Percentiles rank a stretch among this genome's conserved stretches.
These are phyloP conservation scores for Drosophila lini DNA, from an alignment of 1,140 invertebrate species.

Conservation along the genomic window DNA sequence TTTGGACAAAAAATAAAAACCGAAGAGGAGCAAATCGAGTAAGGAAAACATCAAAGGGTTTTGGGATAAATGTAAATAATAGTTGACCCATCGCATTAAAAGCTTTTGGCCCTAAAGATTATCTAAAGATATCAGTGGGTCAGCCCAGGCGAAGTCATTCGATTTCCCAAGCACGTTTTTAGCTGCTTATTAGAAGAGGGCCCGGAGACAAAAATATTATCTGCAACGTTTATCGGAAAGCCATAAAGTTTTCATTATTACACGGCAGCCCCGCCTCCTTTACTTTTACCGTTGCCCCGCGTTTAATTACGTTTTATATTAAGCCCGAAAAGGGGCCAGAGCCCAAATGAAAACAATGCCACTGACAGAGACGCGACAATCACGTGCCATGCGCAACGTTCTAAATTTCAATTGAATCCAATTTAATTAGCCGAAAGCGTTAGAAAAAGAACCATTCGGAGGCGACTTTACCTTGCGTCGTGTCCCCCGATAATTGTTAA, in stretches of 20 bases:
- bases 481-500: slow-evolving; percentile 53
- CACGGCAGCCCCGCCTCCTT: slow-evolving; percentile 33
- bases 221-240: slow-evolving; percentile 72
- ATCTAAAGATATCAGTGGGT: slow-evolving; percentile 47
- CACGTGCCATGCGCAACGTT: slow-evolving; percentile 76
- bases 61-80: slow-evolving; percentile 37
- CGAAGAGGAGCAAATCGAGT: slow-evolving; percentile 1
- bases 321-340: slow-evolving; percentile 55
- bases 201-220: slow-evolving; percentile 33
- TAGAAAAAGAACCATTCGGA: slow-evolving; percentile 60
- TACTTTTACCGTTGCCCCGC: slow-evolving; percentile 68
- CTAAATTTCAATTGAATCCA: slow-evolving; percentile 82
- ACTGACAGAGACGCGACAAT: slow-evolving; percentile 35
- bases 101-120: slow-evolving; percentile 47
- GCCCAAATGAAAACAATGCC: slow-evolving; percentile 33
- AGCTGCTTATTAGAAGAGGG: slow-evolving; percentile 34
- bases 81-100: slow-evolving; percentile 42
- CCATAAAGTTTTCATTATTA: slow-evolving; percentile 80
- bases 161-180: slow-evolving; percentile 54
- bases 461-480: slow-evolving; percentile 14
- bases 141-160: slow-evolving; percentile 30
- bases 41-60: slow-evolving; percentile 36
- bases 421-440: slow-evolving; percentile 79
- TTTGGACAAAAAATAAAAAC: slow-evolving; percentile 23
- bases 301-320: slow-evolving; percentile 77